phyloP scores from a whole-genome alignment of 1,140 invertebrate species.

The Bombyx mori region DNA sequence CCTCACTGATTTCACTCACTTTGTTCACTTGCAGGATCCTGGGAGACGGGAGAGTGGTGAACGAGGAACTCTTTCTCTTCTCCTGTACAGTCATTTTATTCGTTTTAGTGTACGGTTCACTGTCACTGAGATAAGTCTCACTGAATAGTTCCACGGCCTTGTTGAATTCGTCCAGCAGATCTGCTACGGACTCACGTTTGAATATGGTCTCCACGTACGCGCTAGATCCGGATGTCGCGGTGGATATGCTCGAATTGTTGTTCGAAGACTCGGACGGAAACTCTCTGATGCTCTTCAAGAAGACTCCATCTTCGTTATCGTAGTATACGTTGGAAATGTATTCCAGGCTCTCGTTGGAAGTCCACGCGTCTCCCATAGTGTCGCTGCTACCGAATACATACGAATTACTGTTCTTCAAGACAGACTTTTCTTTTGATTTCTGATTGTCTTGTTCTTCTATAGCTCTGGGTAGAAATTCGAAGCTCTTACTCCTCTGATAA shows the following conservation, averaged over 20 bases:
- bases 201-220: conserved; percentile 29
- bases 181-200: conserved; percentile 44
- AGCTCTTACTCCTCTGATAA: conserved; percentile 59
- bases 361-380: conserved; percentile 34
- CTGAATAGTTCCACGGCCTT: conserved; percentile 56
- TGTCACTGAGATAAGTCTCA: conserved; percentile 59
- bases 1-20: conserved; percentile 45
- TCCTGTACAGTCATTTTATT: conserved; percentile 24
- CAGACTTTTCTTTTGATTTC: conserved; percentile 12
- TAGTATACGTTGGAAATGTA: conserved; percentile 46
- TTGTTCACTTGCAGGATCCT: conserved; percentile 51
- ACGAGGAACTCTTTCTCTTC: conserved; percentile 50
- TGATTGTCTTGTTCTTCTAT: conserved; percentile 33
- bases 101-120: conserved; percentile 53
- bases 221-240: conserved; percentile 20
- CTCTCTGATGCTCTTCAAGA: conserved; percentile 50
- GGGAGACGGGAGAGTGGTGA: conserved; percentile 44
- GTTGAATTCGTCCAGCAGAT: conserved; percentile 53
- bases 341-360: conserved; percentile 44
- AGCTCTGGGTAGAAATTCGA: conserved; percentile 55
- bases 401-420: conserved; percentile 34
- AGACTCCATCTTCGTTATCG: conserved; percentile 46
- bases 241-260: conserved; percentile 42
- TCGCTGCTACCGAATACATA: conserved; percentile 48
- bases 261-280: conserved; percentile 37